Evolutionary conservation across 2,113 vertebrate genomes (phyloP).

Genomic region (Hippopotamus amphibius): DNA sequence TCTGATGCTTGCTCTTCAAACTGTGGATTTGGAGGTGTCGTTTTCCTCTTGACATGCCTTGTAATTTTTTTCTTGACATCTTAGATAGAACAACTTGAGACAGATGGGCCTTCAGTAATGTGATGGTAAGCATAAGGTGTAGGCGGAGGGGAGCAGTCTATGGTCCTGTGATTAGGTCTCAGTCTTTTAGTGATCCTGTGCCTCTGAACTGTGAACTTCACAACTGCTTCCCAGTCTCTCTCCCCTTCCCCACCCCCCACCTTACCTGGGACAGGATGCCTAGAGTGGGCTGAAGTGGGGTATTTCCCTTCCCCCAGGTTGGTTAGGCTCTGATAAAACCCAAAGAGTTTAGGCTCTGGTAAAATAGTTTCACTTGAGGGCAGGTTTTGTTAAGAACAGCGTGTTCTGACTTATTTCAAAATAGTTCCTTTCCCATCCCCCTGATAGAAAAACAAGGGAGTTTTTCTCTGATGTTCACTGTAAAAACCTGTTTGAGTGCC

Average conservation of each 20-base stretch:
- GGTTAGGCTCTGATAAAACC: background rate
- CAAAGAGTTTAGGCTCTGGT: background rate
- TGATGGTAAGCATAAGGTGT: no score
- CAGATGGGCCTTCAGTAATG: background rate
- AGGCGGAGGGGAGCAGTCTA: no score
- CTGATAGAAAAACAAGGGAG: background rate
- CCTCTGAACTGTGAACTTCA: background rate
- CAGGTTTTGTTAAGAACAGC: background rate
- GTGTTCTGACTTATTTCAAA: background rate
- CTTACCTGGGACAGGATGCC: background rate
- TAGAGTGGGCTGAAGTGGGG: background rate
- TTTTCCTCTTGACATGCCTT: background rate
- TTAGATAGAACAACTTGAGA: background rate
- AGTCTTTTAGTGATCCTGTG: background rate
- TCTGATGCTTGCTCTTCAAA: background rate
- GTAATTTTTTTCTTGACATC: background rate
- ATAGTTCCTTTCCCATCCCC: background rate
- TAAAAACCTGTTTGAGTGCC: background rate
- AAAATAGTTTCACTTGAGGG: background rate
- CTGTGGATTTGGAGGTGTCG: background rate
- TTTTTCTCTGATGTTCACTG: background rate
- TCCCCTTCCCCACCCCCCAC: no score
- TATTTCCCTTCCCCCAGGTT: background rate
- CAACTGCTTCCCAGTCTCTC: background rate
- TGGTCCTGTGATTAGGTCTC: background rate